Base-by-base conservation (phyloP, 1,140 invertebrate species). In the Danaus plexippus region DNA sequence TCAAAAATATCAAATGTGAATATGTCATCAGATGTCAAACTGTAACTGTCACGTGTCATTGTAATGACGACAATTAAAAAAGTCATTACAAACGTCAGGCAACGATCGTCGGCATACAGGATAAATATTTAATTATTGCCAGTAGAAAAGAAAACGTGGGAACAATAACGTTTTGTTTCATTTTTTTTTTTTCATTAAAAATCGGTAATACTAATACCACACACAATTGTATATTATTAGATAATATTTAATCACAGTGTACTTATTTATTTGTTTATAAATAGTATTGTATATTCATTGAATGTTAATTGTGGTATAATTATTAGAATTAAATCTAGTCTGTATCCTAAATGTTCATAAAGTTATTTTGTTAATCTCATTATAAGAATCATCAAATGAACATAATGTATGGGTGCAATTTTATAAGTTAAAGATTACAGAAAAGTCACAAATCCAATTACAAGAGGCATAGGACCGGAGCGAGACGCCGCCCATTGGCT, bases 401-500 rank as follows among this genome's bases (percentile, higher is more conserved):
- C 44, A 52, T 11, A 52, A 42, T 32, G 49, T 11, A 42, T 43
- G 41, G 51, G 51, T 44, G 13, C 11, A 22, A 18, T 32, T 32
- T 32, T 32, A 32, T 32, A 32, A 32, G 22, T 32, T 32, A 32
- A 32, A 32, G 22, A 32, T 8, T 32, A 32, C 22, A 32, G 59
- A 69, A 69, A 73, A 69, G 71, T 66, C 62, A 61, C 55, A 48
- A 69, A 67, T 71, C 63, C 49, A 75, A 78, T 82, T 72, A 77
- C 65, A 78, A 76, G 76, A 78, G 69, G 69, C 71, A 71, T 75
- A 75, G 59, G 49, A 71, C 73, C 43, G 22, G 44, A 15, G 41
- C 59, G 54, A 49, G 47, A 56, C 61, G 60, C 32, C 72, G 63
- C 74, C 71, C 71, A 85, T 80, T 81, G 81, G 80, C 71, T 71